Evolutionary conservation across 2,888 invertebrate species (phyloP).

Genomic region (Cheilosia urbana): DNA sequence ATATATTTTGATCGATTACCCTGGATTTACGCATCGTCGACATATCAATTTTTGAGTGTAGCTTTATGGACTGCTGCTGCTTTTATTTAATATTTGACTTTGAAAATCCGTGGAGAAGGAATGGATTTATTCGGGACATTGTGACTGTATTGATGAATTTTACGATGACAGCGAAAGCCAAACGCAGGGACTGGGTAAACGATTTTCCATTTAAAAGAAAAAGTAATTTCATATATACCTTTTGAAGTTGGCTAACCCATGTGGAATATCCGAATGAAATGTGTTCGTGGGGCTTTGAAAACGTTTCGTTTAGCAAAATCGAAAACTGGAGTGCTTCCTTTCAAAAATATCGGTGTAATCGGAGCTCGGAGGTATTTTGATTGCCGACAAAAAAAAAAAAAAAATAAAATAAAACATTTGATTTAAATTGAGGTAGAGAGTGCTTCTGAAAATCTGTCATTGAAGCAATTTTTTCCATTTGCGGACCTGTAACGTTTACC

Average conservation of each 20-base stretch:
- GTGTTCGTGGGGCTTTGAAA: constrained; percentile 14
- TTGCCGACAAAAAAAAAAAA: neutral
- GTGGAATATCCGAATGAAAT: no score
- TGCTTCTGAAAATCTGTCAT: no score
- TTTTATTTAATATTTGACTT: constrained; percentile 21
- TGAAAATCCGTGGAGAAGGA: neutral
- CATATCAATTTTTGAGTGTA: constrained; percentile 47
- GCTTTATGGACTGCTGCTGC: constrained; percentile 1
- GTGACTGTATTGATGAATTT: constrained; percentile 2
- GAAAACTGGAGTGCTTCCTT: neutral
- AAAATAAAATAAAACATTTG: neutral
- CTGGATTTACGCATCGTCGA: constrained; percentile 31
- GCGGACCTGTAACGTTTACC: no score
- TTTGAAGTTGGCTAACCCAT: neutral
- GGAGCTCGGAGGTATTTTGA: neutral
- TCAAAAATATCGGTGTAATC: neutral
- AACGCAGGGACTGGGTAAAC: neutral
- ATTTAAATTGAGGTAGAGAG: neutral
- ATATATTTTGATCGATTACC: constrained; percentile 58
- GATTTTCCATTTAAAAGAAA: neutral
- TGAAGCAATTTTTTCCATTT: no score
- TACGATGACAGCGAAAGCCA: neutral
- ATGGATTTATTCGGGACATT: neutral
- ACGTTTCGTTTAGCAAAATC: constrained; percentile 24
- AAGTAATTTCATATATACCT: neutral